Evolutionary conservation across 2,113 vertebrate species (phyloP).

Genomic region (Cairina moschata): DNA sequence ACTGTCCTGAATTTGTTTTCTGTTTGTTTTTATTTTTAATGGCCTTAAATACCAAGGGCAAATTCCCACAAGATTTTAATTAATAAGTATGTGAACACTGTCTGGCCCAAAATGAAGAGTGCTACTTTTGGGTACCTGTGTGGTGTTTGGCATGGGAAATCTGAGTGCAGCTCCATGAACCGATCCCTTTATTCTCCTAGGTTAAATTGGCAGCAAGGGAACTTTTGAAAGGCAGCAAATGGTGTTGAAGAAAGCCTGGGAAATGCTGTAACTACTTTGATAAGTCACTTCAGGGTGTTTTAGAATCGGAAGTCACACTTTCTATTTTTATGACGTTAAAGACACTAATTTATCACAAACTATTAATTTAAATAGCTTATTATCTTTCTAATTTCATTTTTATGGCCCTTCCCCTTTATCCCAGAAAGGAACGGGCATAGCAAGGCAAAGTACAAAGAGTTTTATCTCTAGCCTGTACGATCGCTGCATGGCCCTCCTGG

Average conservation of each 20-base stretch:
- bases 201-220: not conserved
- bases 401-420: not conserved
- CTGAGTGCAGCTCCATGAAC: accelerated
- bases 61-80: not conserved
- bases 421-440: not conserved
- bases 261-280: not conserved
- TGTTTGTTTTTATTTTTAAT: not conserved
- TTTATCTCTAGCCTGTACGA: not conserved
- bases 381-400: not conserved
- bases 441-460: not conserved
- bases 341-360: not conserved
- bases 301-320: not conserved
- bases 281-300: not conserved
- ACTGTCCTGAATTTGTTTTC: accelerated
- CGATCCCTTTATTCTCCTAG: not conserved
- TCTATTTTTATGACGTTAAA: not conserved
- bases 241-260: not conserved
- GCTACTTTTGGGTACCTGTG: not conserved
- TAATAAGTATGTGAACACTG: not conserved
- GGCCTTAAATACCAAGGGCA: not conserved
- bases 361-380: not conserved
- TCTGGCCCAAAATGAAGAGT: not conserved
- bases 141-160: not conserved
- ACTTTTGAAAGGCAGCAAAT: not conserved
- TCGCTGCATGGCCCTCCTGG: not conserved